Percentiles rank a stretch among this genome's conserved stretches.
These are phyloP conservation scores for Melinaea marsaeus DNA, from an alignment of 2,888 invertebrate species.

Conservation along the genomic window DNA sequence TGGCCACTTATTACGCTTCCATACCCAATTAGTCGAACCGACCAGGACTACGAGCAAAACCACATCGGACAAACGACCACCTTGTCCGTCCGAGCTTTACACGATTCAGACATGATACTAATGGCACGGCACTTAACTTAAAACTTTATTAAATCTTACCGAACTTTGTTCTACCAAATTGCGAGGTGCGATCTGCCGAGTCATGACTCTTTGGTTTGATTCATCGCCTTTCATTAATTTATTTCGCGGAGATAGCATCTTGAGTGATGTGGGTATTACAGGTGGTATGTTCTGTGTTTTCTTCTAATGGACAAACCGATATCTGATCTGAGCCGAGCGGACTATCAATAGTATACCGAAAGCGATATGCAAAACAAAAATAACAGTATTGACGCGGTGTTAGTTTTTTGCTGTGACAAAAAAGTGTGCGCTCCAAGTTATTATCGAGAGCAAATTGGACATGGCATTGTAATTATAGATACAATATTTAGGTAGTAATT, in stretches of 20 bases:
- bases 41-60: conserved; percentile 34
- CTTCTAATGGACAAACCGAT: conserved; percentile 64
- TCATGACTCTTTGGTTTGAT: conserved; percentile 51
- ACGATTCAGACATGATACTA: conserved; percentile 5
- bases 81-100: conserved; percentile 20
- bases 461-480: conserved; percentile 60
- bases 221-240: conserved; percentile 71
- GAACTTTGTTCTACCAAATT: conserved; percentile 45
- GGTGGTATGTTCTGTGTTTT: conserved; percentile 65
- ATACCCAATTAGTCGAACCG: conserved; percentile 60
- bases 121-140: conserved; percentile 14
- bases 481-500: conserved; percentile 62
- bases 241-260: conserved; percentile 69
- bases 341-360: conserved; percentile 57
- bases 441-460: conserved; percentile 65
- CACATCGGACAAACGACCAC: conserved; percentile 36
- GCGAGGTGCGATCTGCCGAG: conserved; percentile 56
- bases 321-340: conserved; percentile 45
- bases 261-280: conserved; percentile 69
- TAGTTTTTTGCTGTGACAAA: conserved; percentile 57
- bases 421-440: conserved; percentile 56
- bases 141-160: conserved; percentile 38
- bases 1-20: conserved; percentile 48
- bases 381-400: conserved; percentile 69
- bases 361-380: conserved; percentile 68